Base-by-base conservation (phyloP, 2,888 invertebrate species). In the Chrysopilus asiliformis region DNA sequence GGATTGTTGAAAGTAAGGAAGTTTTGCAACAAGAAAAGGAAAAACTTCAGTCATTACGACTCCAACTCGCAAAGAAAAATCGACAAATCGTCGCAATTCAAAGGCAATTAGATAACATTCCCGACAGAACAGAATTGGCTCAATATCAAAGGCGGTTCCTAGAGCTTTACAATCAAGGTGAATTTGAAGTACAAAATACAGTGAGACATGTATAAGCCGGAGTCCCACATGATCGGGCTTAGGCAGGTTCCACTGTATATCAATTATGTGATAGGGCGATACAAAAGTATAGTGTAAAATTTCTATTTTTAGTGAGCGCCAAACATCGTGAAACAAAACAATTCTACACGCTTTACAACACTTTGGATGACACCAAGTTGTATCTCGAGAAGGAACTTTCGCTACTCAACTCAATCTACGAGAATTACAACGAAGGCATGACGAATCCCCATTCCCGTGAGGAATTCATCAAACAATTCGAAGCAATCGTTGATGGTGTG, bases 241-340 rank as follows among this genome's bases (percentile, higher is more conserved):
- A n/a, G n/a, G n/a, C n/a, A n/a, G n/a, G n/a, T n/a, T n/a, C n/a
- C n/a, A n/a, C n/a, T n/a, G n/a, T n/a, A n/a, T n/a, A n/a, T n/a
- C n/a, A n/a, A n/a, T n/a, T n/a, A n/a, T n/a, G n/a, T n/a, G n/a
- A n/a, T n/a, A n/a, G n/a, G n/a, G n/a, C n/a, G n/a, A n/a, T n/a
- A n/a, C n/a, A n/a, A n/a, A n/a, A n/a, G n/a, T n/a, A n/a, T n/a
- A n/a, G n/a, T n/a, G n/a, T n/a, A n/a, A n/a, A n/a, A n/a, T n/a
- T n/a, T n/a, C n/a, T n/a, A 26, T 14, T 60, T 73, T 42, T 65
- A 91, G 91, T 97, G 54, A 83, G 91, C 43, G 82, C 85, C 18
- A 94, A 90, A 53, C 93, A 95, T 59, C 82, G 85, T 57, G 94
- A 97, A 70, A 95, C 95, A 0, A 95, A 95, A 62, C 93, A 95